Evolutionary conservation across 1,140 invertebrate species (phyloP).

Genomic region (Cyrtorhinus lividipennis): DNA sequence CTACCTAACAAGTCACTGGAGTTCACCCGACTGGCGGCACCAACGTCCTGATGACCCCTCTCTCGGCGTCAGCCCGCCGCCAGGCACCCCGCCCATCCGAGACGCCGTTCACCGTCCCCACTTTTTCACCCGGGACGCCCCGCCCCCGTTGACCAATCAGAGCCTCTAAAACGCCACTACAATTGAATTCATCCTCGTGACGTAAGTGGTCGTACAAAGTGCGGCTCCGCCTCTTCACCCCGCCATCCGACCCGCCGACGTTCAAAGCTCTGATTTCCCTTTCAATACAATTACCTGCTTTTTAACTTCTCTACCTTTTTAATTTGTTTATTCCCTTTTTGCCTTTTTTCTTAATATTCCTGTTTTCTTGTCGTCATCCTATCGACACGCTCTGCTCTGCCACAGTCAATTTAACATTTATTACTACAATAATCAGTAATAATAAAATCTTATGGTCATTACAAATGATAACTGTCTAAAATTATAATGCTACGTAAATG

Average conservation of each 20-base stretch:
- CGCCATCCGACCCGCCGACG: neutral
- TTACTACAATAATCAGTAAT: too few species aligned
- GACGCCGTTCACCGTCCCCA: neutral
- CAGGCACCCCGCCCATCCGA: neutral
- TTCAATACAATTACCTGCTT: slow-evolving; percentile 14
- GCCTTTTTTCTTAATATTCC: neutral
- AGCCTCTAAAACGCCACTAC: neutral
- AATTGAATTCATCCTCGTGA: slow-evolving; percentile 16
- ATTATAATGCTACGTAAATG: too few species aligned
- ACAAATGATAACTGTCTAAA: too few species aligned
- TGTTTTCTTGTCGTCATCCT: too few species aligned
- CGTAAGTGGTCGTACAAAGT: slow-evolving; percentile 5
- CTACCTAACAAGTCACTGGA: neutral
- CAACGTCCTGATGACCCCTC: neutral
- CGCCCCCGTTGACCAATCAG: slow-evolving; percentile 10
- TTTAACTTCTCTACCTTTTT: slow-evolving; percentile 11
- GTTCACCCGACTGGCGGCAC: neutral
- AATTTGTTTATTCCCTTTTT: neutral
- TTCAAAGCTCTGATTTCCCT: slow-evolving; percentile 14
- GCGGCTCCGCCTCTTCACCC: slow-evolving; percentile 10
- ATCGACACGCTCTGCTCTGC: too few species aligned
- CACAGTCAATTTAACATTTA: too few species aligned
- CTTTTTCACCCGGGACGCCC: neutral
- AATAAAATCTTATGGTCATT: too few species aligned
- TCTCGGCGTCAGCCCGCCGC: neutral